Percentiles rank a stretch among this genome's conserved stretches.
Evolutionary conservation across 2,113 vertebrate genomes (phyloP).

Genomic region (Microcebus ravelobensis): DNA sequence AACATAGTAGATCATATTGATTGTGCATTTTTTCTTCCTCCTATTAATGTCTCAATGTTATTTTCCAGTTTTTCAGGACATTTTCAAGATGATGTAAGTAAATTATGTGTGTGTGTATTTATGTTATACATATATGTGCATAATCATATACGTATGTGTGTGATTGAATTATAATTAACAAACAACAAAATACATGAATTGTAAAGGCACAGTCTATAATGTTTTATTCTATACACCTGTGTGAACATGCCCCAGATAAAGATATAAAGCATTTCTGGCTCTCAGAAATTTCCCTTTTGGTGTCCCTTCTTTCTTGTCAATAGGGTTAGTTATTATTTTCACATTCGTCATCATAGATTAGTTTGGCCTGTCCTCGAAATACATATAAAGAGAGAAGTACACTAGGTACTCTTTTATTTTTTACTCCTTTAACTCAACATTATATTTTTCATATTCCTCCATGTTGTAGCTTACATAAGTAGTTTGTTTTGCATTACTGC

Average conservation of each 20-base stretch:
- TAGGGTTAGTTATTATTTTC: neutral
- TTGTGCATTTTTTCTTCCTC: neutral
- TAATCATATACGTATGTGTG: neutral
- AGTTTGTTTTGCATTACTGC: neutral
- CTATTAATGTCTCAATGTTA: neutral
- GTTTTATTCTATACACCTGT: neutral
- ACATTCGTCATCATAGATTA: neutral
- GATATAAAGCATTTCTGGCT: neutral
- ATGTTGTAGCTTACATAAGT: neutral
- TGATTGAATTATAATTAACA: neutral
- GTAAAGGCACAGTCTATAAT: neutral
- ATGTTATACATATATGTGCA: neutral
- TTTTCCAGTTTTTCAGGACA: neutral
- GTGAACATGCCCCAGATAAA: neutral
- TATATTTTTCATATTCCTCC: neutral
- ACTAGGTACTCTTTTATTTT: neutral
- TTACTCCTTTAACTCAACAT: neutral
- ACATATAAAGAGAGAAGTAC: neutral
- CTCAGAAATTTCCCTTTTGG: neutral
- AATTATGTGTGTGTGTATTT: neutral
- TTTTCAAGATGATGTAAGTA: neutral
- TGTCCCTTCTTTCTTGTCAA: neutral
- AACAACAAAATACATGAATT: neutral
- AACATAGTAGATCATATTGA: neutral
- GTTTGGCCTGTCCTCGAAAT: neutral